phyloP scores from a whole-genome alignment of 2,797 vertebrate genomes.

The Craterocephalus amniculus region DNA sequence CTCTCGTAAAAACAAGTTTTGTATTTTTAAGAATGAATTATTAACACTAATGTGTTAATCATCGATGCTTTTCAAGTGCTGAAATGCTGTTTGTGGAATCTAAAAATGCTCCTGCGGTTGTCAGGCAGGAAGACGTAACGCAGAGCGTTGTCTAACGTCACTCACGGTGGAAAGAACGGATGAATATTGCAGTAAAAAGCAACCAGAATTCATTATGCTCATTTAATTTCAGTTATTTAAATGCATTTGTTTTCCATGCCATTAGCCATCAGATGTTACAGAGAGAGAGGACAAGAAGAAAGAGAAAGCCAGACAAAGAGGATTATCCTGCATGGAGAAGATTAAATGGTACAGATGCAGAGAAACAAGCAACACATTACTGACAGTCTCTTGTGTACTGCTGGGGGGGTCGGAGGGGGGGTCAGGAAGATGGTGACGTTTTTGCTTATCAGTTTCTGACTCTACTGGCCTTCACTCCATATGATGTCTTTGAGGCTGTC shows the following conservation, averaged over 20 bases:
- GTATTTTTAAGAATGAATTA: neutral
- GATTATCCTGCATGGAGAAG: conserved; percentile 33
- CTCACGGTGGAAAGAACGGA: neutral
- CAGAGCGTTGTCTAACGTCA: neutral
- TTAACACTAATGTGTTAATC: neutral
- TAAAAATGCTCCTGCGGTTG: neutral
- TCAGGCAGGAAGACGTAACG: neutral
- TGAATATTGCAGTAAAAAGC: neutral
- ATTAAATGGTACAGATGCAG: conserved; percentile 40
- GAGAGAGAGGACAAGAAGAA: neutral
- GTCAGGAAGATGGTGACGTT: conserved; percentile 15
- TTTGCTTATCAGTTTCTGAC: conserved; percentile 38
- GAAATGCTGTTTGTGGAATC: neutral
- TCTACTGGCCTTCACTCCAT: conserved; percentile 1
- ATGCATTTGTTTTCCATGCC: neutral
- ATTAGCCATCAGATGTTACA: conserved; percentile 3
- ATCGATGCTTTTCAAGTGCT: neutral
- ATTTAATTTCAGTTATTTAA: conserved; percentile 1
- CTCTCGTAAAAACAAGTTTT: neutral
- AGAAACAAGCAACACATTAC: conserved; percentile 23
- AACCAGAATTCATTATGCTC: neutral
- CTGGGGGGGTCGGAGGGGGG: neutral
- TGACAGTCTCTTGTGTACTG: conserved; percentile 11
- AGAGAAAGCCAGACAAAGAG: conserved; percentile 25
- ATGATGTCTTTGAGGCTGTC: conserved; percentile 55